Conservation (phyloP, 2,888 invertebrate genomes). For the Orthosia gothica region DNA sequence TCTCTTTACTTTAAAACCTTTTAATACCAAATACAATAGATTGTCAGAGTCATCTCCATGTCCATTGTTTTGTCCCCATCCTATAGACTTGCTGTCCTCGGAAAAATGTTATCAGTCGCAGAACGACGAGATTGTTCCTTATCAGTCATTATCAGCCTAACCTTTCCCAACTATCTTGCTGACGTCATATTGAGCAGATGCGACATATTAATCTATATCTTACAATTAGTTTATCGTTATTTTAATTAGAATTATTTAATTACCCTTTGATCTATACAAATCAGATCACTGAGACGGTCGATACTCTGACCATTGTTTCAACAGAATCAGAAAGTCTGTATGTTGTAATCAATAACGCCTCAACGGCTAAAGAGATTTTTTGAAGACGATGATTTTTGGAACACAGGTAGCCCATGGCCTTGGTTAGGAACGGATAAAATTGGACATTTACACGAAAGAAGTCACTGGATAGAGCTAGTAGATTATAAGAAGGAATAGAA, state of each 20-base stretch:
- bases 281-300: background rate
- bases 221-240: background rate
- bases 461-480: no score
- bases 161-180: background rate
- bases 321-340: no score
- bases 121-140: conserved; percentile 24
- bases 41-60: no score
- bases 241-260: background rate
- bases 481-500: no score
- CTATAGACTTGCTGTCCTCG: background rate
- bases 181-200: conserved; percentile 23
- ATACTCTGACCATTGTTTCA: background rate
- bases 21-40: no score
- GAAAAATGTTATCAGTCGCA: conserved; percentile 10
- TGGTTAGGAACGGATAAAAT: no score
- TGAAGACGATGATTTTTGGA: no score
- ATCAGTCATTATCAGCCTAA: conserved; percentile 27
- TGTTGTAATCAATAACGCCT: no score
- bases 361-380: no score
- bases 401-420: no score
- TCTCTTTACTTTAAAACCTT: no score
- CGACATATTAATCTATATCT: background rate
- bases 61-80: background rate
- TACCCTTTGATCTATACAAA: background rate
- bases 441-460: no score